Base-by-base conservation (phyloP, 2,113 vertebrate genomes). In the Corythaeola cristata region DNA sequence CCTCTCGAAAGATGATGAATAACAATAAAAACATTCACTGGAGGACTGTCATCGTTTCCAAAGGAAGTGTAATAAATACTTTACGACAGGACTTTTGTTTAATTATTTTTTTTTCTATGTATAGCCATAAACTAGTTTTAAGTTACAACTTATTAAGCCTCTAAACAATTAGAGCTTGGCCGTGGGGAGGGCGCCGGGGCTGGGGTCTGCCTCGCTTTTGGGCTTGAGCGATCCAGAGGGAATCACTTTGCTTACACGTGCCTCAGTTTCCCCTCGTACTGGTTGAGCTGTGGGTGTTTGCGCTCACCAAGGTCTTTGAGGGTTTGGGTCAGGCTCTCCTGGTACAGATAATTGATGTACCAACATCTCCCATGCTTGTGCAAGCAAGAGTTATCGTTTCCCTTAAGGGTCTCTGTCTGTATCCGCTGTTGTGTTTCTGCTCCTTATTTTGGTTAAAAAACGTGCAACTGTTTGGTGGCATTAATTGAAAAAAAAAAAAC, bases 21-120 rank as follows among this genome's bases (percentile, higher is more conserved):
- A 95, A 97, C 96, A 97, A 97, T 97, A 96, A 96, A 97, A 97
- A 93, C 93, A 93, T 97, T 95, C 93, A 82, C 96, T 96, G 88
- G 92, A 96, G 96, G 91, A 95, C 89, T 94, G 86, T 96, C 91
- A 95, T 96, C 95, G 3, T 97, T 98, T 94, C 94, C 94, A 96
- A 96, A 97, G 96, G 96, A 98, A 97, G 76, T 95, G 92, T 86
- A 97, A 97, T 95, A 96, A 96, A 94, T 95, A 92, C 95, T 95
- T 96, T 93, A 94, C 53, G 74, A 96, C 92, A 71, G 87, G 90
- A 64, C 60, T 79, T 58, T 89, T 96, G 80, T 84, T 89, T 83
- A 64, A n/a, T 58, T n/a, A n/a, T 47, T 12, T 12, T 27, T 7
- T 35, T 6, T 14, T 8, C 75, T 81, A 69, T 91, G 93, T 95